These are phyloP conservation scores for Chelonus formosanus DNA, from an alignment of 2,888 invertebrate species.

Conservation along the genomic window DNA sequence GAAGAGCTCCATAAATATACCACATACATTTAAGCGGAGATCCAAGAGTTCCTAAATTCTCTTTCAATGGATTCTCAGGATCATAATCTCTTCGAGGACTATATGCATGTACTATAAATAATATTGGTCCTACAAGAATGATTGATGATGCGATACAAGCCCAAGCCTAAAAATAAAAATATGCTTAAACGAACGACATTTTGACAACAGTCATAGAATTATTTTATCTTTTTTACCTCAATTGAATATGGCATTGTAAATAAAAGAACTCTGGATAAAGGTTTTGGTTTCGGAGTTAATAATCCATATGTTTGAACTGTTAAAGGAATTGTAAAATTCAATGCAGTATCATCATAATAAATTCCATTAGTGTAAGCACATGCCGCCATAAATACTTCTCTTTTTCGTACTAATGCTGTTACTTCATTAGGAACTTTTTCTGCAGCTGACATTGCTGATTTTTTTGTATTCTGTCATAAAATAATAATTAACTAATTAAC, in stretches of 20 bases:
- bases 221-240: conserved; percentile 56
- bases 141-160: conserved; percentile 79
- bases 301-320: conserved; percentile 83
- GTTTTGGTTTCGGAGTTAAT: conserved; percentile 79
- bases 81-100: conserved; percentile 68
- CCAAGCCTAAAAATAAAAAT: conserved; percentile 76
- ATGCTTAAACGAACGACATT: background rate
- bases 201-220: no score
- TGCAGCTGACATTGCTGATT: conserved; percentile 47
- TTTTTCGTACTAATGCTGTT: conserved; percentile 66
- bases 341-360: conserved; percentile 65
- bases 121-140: conserved; percentile 78
- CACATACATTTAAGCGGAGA: conserved; percentile 76
- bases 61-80: conserved; percentile 23
- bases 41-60: conserved; percentile 44
- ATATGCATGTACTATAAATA: conserved; percentile 77
- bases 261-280: conserved; percentile 81
- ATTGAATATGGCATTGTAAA: conserved; percentile 82
- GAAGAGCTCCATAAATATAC: conserved; percentile 89
- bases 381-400: conserved; percentile 70
- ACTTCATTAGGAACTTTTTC: conserved; percentile 62
- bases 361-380: conserved; percentile 71
- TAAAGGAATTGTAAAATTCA: conserved; percentile 83
- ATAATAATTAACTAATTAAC: background rate
- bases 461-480: conserved; percentile 34